Base-by-base conservation (phyloP, 2,888 invertebrate species). In the Chaetoderma sp. region DNA sequence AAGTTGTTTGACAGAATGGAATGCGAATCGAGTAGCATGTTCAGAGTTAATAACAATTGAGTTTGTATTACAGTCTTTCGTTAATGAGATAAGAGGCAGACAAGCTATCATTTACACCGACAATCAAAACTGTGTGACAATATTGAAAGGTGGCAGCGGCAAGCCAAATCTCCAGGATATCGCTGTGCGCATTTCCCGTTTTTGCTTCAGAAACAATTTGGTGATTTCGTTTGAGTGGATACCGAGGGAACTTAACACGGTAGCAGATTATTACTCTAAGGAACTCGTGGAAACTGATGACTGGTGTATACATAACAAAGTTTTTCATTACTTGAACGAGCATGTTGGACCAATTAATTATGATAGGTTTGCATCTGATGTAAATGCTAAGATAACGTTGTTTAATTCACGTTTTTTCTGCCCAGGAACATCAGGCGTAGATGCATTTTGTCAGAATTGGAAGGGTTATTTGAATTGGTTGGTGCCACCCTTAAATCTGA, bases 371-470 rank as follows among this genome's bases (percentile, higher is more conserved):
- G 56, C 56, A 1, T 42, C 28, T 2, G 45, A 56, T 56, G 45
- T 56, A 23, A 62, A 62, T 56, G 23, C n/a, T n/a, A 62, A 62
- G 23, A 56, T 54, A 27, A 4, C 8, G 4, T 18, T 47, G 0
- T 62, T 63, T 47, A 63, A 63, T 30, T 45, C 63, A 25, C 44
- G 45, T 2, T 57, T 16, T 23, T 63, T 56, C 49, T 39, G 33
- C 47, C 42, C n/a, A 16, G 49, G 27, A 13, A 44, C 30, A 21
- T 28, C 27, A 28, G 55, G 8, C 1, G 49, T 63, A 1, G 63
- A 63, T 49, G 57, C 63, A 3, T 63, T 63, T 30, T 23, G 49
- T 13, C 63, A 63, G 4, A 13, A 33, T 23, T 63, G 63, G 63
- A 1, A 2, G 2, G 2, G 28, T n/a, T 47, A 63, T 23, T 39